phyloP scores from a whole-genome alignment of 2,888 invertebrate genomes.

The Drosophila kuntzei region DNA sequence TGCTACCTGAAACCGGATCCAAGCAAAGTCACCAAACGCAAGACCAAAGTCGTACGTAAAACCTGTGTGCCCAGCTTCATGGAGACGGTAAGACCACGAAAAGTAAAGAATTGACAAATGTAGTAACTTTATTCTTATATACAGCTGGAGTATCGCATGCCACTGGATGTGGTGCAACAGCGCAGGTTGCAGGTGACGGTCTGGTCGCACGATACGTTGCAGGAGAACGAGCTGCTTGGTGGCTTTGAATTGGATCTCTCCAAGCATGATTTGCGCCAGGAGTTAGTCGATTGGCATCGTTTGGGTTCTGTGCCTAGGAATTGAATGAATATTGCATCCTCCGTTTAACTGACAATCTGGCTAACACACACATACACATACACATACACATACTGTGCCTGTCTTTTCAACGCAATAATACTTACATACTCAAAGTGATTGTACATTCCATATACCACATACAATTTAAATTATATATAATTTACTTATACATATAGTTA shows the following conservation, averaged over 20 bases:
- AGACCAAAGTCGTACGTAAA: conserved; percentile 96
- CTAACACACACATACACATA: conserved; percentile 14
- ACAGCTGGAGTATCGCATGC: conserved; percentile 94
- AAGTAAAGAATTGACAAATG: background rate
- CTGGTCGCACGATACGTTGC: conserved; percentile 97
- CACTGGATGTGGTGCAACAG: conserved; percentile 91
- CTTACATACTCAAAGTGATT: conserved; percentile 78
- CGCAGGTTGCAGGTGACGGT: conserved; percentile 95
- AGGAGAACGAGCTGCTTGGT: conserved; percentile 97
- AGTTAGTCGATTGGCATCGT: conserved; percentile 95
- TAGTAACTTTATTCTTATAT: background rate
- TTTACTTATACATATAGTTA: conserved; percentile 39
- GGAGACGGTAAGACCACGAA: conserved; percentile 91
- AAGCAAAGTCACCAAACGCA: conserved; percentile 96
- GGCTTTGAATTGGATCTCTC: conserved; percentile 93
- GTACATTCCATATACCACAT: conserved; percentile 71
- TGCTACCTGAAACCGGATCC: conserved; percentile 97
- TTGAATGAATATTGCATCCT: conserved; percentile 32
- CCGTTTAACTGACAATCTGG: conserved; percentile 51
- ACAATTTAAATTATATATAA: conserved; percentile 46
- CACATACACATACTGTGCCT: conserved; percentile 61
- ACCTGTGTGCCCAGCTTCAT: conserved; percentile 98
- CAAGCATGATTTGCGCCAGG: conserved; percentile 90
- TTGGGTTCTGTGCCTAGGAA: conserved; percentile 86
- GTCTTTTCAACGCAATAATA: conserved; percentile 78